phyloP scores from a whole-genome alignment of 2,113 vertebrate species.

The Festucalex cinctus region DNA sequence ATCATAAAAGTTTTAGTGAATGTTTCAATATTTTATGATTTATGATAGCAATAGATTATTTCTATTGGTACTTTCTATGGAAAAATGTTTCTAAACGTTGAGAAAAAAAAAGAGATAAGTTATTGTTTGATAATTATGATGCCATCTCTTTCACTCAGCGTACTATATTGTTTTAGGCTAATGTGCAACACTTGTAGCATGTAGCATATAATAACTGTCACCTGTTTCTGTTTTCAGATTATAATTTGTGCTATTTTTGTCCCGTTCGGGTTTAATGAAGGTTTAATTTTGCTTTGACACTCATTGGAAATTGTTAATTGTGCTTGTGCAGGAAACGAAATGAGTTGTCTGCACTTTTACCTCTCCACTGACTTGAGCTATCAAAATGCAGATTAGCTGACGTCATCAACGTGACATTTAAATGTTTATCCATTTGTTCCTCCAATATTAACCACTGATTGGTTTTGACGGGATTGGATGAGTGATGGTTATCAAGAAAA shows the following conservation, averaged over 20 bases:
- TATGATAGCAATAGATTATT: too few species aligned
- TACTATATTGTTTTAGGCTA: too few species aligned
- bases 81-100: too few species aligned
- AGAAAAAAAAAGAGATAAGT: too few species aligned
- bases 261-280: neutral
- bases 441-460: neutral
- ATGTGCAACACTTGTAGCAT: neutral
- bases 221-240: neutral
- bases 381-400: constrained; percentile 4
- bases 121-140: too few species aligned
- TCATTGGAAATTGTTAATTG: neutral
- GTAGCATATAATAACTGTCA: neutral
- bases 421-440: neutral
- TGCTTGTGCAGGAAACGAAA: neutral
- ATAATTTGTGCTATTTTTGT: neutral
- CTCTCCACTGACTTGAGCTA: neutral
- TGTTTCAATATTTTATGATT: too few species aligned
- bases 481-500: neutral
- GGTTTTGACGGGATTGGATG: neutral
- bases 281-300: neutral
- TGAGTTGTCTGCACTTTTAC: neutral
- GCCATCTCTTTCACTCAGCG: too few species aligned
- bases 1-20: too few species aligned
- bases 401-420: neutral
- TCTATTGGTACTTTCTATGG: too few species aligned